Base-by-base conservation (phyloP, 2,888 invertebrate species). In the Gastracanthus pulcherrimus region DNA sequence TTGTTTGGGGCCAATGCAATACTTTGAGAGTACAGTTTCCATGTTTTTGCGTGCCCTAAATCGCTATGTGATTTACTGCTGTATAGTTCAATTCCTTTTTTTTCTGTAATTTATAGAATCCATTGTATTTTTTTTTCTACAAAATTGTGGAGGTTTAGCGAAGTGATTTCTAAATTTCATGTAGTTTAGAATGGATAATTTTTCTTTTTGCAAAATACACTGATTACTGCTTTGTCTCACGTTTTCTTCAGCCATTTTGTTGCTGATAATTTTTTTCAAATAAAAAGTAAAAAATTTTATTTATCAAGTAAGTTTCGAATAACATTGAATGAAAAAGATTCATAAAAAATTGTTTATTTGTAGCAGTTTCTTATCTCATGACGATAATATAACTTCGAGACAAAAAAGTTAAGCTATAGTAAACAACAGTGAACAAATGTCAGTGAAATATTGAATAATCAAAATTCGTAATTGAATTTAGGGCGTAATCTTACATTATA, bases 1-100 rank as follows among this genome's bases (percentile, higher is more conserved):
- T 92, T 89, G 3, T 84, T 83, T 69, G 94, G 93, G 5, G 96
- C 95, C 90, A 93, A 93, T 16, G 94, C 93, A 85, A 96, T 92
- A 83, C 95, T 94, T 87, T 93, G 92, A 69, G 95, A 94, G 87
- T 95, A 95, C 84, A 94, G 93, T 69, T 91, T 87, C 38, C 92
- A 86, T 13, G 92, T 92, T 31, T 85, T 38, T 0, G 86, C 19
- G 11, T 55, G 55, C 4, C 4, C 26, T 5, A 3, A 9, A 2
- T 2, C 9, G 23, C 9, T 9, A 23, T 55, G 55, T 0, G 23
- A 26, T 9, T 26, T 58, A 3, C 11, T 23, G 1, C 26, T 58
- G 55, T 58, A 58, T 26, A 58, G 29, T 29, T 26, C 9, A 13
- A 23, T 58, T 13, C 55, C 55, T 3, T 26, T 11, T n/a, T 6